phyloP scores from a whole-genome alignment of 2,888 invertebrate species.

The Trichopoda pennipes region DNA sequence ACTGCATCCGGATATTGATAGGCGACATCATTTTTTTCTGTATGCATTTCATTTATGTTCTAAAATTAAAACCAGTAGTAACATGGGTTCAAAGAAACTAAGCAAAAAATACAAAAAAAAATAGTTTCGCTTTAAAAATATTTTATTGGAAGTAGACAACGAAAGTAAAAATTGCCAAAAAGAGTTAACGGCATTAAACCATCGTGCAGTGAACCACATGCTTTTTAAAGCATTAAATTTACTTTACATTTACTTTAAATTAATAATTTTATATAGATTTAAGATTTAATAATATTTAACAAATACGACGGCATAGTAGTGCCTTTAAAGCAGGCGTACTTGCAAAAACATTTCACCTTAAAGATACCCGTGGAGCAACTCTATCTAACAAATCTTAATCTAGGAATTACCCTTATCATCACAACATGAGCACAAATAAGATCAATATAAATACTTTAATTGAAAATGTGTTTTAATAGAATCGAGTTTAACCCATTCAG shows the following conservation, averaged over 20 bases:
- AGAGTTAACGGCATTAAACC: too few relatives aligned
- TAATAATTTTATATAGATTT: background rate
- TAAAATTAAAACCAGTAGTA: too few relatives aligned
- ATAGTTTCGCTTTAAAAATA: too few relatives aligned
- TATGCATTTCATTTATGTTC: too few relatives aligned
- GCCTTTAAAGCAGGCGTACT: background rate
- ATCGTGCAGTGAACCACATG: too few relatives aligned
- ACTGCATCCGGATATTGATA: too few relatives aligned
- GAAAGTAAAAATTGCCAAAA: too few relatives aligned
- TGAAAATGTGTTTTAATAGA: conserved; percentile 41
- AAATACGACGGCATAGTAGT: background rate
- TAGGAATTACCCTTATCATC: conserved; percentile 33
- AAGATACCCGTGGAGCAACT: conserved; percentile 1
- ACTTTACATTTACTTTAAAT: background rate
- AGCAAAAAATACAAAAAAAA: too few relatives aligned
- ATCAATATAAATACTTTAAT: background rate
- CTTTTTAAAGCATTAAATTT: too few relatives aligned
- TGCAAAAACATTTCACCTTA: background rate
- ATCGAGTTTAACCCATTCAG: conserved; percentile 63
- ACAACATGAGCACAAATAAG: background rate
- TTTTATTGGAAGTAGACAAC: too few relatives aligned
- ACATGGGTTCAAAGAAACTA: too few relatives aligned
- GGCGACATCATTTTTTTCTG: too few relatives aligned
- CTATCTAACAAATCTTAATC: conserved; percentile 48
- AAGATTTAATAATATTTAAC: background rate